Evolutionary conservation across 2,113 vertebrate genomes (phyloP), one percentile per base, ranked within the genome.

Genomic region (Neomonachus schauinslandi): DNA sequence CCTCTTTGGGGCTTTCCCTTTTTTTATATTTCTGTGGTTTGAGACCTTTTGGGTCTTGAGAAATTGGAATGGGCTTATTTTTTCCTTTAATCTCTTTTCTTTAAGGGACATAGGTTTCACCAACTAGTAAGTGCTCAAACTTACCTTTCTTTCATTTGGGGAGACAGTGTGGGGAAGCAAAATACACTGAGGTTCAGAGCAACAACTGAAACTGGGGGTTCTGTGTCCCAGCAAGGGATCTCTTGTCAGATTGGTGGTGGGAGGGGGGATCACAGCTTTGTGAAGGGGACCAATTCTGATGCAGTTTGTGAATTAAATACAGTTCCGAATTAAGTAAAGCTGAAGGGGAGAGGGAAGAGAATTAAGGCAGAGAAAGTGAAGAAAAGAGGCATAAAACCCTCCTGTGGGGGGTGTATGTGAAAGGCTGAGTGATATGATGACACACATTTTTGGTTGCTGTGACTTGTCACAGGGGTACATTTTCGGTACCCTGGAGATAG

Each of bases 41-140:
- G 53, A 18, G 51, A 76, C 1, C 18, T 11, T 83, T 16, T 46
- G 28, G 95, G 92, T 98, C 33, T 76, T 80, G 67, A 94, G 33
- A 95, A 94, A 85, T 74, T 18, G 79, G 39, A 16, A 61, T 89
- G 57, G 76, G 15, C 65, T 96, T 5, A 76, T 2, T 33, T 84
- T 96, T 96, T 63, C 28, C 28, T 96, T 76, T 80, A 31, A 4
- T 3, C 92, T 59, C n/a, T 71, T 98, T 79, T 80, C 42, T 81
- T 59, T 59, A 22, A 12, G 9, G 36, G 63, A 15, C 7, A 10
- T 92, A 74, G 7, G 55, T 97, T 97, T 85, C 49, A 95, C 1
- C 80, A 63, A 21, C 28, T 67, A 63, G 31, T 7, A 79, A 79
- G 39, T 67, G 76, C 42, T 51, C 2, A 8, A n/a, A 79, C 28